Conservation (phyloP, 2,113 vertebrate genomes). For the Megalops atlanticus region DNA sequence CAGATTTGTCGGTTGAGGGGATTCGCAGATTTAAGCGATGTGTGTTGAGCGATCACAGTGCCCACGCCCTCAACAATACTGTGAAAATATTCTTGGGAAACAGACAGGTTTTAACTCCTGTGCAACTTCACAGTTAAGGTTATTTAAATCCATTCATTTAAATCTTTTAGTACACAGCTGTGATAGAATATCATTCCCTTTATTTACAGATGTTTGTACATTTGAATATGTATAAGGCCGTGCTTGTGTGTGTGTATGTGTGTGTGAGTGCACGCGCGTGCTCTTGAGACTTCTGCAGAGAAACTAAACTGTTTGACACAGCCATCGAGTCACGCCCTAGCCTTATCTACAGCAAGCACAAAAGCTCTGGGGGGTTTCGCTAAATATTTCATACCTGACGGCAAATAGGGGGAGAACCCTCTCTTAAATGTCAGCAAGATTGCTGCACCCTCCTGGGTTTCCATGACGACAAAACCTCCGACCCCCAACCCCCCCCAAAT, state of each 20-base stretch:
- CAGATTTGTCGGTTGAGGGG: no score
- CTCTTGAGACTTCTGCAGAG: neutral
- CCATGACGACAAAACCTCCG: slow-evolving; percentile 30
- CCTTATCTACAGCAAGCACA: slow-evolving; percentile 53
- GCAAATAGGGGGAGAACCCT: slow-evolving; percentile 15
- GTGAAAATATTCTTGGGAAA: slow-evolving; percentile 36
- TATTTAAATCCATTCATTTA: slow-evolving; percentile 58
- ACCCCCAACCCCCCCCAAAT: neutral
- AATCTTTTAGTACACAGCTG: slow-evolving; percentile 35
- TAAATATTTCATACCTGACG: slow-evolving; percentile 16
- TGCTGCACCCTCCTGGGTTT: slow-evolving; percentile 8
- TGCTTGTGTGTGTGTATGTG: slow-evolving; percentile 13
- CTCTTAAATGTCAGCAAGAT: slow-evolving; percentile 29
- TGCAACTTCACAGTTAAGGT: slow-evolving; percentile 43
- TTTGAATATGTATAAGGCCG: no score
- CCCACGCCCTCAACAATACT: slow-evolving; percentile 15
- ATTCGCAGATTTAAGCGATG: neutral
- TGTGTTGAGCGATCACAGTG: neutral
- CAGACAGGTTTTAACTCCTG: slow-evolving; percentile 35
- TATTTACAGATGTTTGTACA: no score
- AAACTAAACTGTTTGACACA: slow-evolving; percentile 34
- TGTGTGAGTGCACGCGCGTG: slow-evolving; percentile 11
- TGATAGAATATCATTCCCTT: slow-evolving; percentile 1
- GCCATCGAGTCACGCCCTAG: slow-evolving; percentile 25
- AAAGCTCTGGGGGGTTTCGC: slow-evolving; percentile 18